phyloP scores from a whole-genome alignment of 2,797 vertebrate species.

The Chelon labrosus region DNA sequence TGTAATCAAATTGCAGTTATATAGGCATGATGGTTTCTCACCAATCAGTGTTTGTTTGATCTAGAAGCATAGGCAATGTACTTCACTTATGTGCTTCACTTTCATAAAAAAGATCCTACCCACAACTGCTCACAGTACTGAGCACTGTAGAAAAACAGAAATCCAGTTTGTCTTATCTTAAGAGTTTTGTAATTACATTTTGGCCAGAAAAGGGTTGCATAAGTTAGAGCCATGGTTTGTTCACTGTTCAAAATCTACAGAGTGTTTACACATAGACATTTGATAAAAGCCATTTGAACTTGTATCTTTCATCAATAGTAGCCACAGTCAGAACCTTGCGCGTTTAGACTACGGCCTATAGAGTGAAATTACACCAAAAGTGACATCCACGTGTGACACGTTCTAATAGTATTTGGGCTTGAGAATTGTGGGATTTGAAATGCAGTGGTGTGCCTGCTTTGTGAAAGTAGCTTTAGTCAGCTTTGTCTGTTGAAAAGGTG shows the following conservation, averaged over 20 bases:
- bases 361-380: no score
- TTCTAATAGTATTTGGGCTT: background rate
- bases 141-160: background rate
- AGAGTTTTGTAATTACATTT: conserved; percentile 21
- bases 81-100: background rate
- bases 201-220: background rate
- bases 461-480: conserved; percentile 26
- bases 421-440: conserved; percentile 14
- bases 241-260: background rate
- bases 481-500: conserved; percentile 15
- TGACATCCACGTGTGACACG: background rate
- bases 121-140: conserved; percentile 2
- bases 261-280: background rate
- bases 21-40: no score
- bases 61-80: background rate
- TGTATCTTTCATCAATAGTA: background rate
- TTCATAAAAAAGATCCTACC: background rate
- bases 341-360: no score
- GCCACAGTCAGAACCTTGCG: background rate
- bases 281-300: background rate
- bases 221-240: background rate
- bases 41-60: background rate
- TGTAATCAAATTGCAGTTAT: background rate
- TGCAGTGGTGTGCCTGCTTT: conserved; percentile 6
- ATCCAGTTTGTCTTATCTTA: conserved; percentile 2